Evolutionary conservation across 2,797 vertebrate genomes (phyloP).

Genomic region (Mus caroli): DNA sequence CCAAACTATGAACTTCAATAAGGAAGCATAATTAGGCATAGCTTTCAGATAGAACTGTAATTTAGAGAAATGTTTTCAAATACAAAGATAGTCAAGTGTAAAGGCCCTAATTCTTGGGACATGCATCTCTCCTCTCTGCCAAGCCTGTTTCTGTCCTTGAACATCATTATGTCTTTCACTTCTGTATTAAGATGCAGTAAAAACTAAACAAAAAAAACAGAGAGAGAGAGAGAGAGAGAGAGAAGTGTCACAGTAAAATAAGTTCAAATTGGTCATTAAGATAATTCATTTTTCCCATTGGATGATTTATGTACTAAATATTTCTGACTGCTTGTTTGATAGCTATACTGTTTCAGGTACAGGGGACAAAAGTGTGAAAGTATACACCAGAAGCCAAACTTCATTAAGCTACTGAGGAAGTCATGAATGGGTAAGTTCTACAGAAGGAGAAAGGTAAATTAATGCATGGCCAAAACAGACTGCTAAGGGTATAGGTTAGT

Average conservation of each 20-base stretch:
- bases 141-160: background rate
- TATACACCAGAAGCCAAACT: background rate
- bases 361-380: background rate
- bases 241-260: background rate
- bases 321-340: background rate
- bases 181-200: constrained; percentile 3
- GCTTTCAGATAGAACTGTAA: background rate
- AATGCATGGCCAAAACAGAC: background rate
- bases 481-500: background rate
- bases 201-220: background rate
- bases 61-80: constrained; percentile 7
- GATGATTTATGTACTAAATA: background rate
- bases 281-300: background rate
- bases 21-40: background rate
- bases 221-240: background rate
- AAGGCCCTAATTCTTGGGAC: background rate
- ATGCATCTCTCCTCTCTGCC: background rate
- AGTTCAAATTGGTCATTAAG: background rate
- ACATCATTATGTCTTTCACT: background rate
- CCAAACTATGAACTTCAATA: background rate
- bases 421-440: background rate
- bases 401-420: background rate
- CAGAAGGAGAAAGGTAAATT: background rate
- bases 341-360: background rate
- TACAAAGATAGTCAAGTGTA: background rate